A percentile compares a stretch with the other conserved stretches of the same genome.
Evolutionary conservation across 2,797 vertebrate species (phyloP).

Genomic region (Chiroxiphia lanceolata): DNA sequence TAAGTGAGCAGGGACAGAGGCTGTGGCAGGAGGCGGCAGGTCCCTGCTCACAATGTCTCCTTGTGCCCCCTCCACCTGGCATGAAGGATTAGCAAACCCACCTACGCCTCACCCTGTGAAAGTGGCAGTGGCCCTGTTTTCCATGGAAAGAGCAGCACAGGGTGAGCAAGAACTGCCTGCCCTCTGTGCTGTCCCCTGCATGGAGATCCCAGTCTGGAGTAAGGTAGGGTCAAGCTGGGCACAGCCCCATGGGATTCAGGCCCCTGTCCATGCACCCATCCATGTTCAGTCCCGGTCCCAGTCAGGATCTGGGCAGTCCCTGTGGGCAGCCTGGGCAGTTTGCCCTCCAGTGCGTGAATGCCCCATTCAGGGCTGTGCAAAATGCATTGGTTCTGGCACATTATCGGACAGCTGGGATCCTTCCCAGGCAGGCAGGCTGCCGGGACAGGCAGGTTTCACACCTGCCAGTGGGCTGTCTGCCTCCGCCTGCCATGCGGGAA

Average conservation of each 20-base stretch:
- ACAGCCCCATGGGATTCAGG: not conserved
- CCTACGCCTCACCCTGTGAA: not conserved
- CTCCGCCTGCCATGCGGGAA: fast-evolving
- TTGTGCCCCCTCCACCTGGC: not conserved
- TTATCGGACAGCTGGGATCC: slow-evolving; percentile 66
- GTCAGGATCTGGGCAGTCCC: not conserved
- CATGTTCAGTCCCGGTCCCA: fast-evolving
- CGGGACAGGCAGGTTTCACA: slow-evolving; percentile 53
- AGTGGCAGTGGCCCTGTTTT: not conserved
- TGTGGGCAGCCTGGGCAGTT: not conserved
- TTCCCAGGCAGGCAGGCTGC: slow-evolving; percentile 31
- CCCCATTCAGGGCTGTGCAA: slow-evolving; percentile 51
- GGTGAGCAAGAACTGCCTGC: not conserved
- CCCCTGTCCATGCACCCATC: too few relatives aligned
- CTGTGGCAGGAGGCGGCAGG: not conserved
- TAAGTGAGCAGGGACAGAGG: fast-evolving
- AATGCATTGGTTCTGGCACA: slow-evolving; percentile 73
- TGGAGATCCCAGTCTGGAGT: fast-evolving
- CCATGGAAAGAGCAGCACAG: not conserved
- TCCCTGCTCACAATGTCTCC: not conserved
- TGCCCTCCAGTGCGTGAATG: slow-evolving; percentile 49
- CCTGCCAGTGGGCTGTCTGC: slow-evolving; percentile 39
- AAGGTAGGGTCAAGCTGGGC: not conserved
- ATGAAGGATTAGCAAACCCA: not conserved
- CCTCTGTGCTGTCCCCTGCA: not conserved